Percentiles rank a stretch among this genome's conserved stretches.
Conservation (phyloP, 2,113 vertebrate genomes). For the Otus sunia region DNA sequence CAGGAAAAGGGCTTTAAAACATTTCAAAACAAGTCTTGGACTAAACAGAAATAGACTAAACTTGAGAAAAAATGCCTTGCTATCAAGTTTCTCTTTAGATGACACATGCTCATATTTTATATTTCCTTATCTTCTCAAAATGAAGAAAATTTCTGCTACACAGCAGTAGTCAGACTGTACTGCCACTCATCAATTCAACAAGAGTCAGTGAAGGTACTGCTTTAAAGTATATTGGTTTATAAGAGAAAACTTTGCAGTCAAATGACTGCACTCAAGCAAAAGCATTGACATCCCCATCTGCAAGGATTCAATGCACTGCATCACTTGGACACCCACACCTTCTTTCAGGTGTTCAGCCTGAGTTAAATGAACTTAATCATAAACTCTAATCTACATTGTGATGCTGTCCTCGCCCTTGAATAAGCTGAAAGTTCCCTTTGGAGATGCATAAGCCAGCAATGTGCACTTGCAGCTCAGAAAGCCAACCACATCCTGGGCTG, state of each 20-base stretch:
- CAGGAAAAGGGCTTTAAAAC: conserved; percentile 11
- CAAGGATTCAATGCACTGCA: not conserved
- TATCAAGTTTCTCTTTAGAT: not conserved
- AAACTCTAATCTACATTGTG: fast-evolving
- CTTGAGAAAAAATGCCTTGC: not conserved
- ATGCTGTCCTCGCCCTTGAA: not conserved
- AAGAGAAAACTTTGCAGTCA: not conserved
- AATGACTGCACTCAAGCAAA: not conserved
- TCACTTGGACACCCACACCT: not conserved
- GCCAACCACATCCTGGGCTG: too few relatives aligned
- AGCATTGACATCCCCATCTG: not conserved
- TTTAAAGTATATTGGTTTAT: not conserved
- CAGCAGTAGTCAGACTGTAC: not conserved
- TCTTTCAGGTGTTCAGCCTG: not conserved
- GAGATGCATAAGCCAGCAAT: not conserved
- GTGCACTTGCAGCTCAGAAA: too few relatives aligned
- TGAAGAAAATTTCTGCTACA: not conserved
- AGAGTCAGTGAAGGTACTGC: not conserved
- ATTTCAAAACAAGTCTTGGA: not conserved
- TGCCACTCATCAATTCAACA: not conserved
- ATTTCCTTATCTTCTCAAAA: not conserved
- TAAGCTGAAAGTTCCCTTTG: not conserved
- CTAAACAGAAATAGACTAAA: not conserved
- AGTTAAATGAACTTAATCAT: not conserved
- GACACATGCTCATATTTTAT: not conserved